Percentiles rank a stretch among this genome's conserved stretches.
phyloP scores from a whole-genome alignment of 2,888 invertebrate genomes.

The Stenotaenia linearis region DNA sequence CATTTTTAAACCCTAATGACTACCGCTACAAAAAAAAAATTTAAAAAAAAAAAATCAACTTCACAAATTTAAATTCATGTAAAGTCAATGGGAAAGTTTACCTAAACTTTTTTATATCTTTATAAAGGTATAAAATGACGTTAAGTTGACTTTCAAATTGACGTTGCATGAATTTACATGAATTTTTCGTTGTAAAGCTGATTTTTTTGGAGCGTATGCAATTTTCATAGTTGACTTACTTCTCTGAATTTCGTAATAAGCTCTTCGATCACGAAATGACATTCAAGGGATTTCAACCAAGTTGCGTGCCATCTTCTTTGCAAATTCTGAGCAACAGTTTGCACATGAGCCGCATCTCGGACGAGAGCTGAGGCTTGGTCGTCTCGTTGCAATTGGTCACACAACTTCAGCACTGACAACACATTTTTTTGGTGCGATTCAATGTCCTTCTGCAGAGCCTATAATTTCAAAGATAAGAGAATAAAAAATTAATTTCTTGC shows the following conservation, averaged over 20 bases:
- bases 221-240: too few relatives aligned
- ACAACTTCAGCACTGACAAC: conserved; percentile 47
- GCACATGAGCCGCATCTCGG: conserved; percentile 42
- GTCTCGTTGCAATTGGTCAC: conserved; percentile 51
- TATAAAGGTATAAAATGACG: too few relatives aligned
- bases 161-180: too few relatives aligned
- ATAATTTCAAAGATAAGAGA: conserved; percentile 45
- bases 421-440: conserved; percentile 61
- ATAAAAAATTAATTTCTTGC: not conserved
- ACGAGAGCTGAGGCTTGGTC: conserved; percentile 51
- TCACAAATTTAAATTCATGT: too few relatives aligned
- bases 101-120: too few relatives aligned
- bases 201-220: too few relatives aligned
- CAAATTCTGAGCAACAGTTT: conserved; percentile 61
- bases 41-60: too few relatives aligned
- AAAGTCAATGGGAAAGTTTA: too few relatives aligned
- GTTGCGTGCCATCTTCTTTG: conserved; percentile 86
- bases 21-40: too few relatives aligned
- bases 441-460: conserved; percentile 89
- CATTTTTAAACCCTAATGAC: not conserved
- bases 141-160: too few relatives aligned
- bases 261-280: conserved; percentile 84
- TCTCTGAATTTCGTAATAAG: conserved; percentile 50
- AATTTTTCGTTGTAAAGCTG: too few relatives aligned
- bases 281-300: conserved; percentile 81